Evolutionary conservation across 2,797 vertebrate species (phyloP).

Genomic region (Cichlasoma orientale): DNA sequence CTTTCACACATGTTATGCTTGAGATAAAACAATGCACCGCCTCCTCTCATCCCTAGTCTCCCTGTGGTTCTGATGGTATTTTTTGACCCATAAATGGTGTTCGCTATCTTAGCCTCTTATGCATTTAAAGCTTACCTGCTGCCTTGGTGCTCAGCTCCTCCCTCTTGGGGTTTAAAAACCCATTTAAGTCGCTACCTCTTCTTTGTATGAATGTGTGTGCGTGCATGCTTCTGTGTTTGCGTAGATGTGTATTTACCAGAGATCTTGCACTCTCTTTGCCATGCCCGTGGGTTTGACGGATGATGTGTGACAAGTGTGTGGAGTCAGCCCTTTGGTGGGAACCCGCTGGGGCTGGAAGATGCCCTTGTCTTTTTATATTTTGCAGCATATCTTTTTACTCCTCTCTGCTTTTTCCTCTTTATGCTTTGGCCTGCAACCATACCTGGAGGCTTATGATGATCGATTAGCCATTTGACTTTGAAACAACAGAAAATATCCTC

Average conservation of each 20-base stretch:
- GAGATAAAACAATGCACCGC: constrained; percentile 65
- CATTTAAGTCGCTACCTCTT: not conserved
- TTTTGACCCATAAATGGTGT: constrained; percentile 40
- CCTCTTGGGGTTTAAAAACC: constrained; percentile 52
- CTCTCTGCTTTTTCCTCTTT: constrained; percentile 20
- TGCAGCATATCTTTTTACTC: constrained; percentile 63
- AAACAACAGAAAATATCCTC: constrained; percentile 63
- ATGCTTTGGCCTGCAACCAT: constrained; percentile 26
- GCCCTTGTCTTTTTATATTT: constrained; percentile 75
- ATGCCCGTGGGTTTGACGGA: constrained; percentile 65
- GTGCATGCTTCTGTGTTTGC: constrained; percentile 12
- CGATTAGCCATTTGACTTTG: constrained; percentile 71
- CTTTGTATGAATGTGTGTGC: constrained; percentile 8
- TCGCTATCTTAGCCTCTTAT: constrained; percentile 32
- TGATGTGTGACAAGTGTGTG: constrained; percentile 76
- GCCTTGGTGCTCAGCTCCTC: constrained; percentile 51
- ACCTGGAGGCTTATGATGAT: constrained; percentile 55
- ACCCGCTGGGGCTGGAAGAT: constrained; percentile 66
- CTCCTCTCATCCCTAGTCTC: constrained; percentile 55
- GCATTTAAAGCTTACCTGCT: constrained; percentile 49
- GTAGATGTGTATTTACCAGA: not conserved
- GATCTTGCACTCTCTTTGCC: not conserved
- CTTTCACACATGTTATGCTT: constrained; percentile 39
- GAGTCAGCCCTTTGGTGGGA: constrained; percentile 77
- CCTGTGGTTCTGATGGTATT: not conserved